Base-by-base conservation (phyloP, 2,113 vertebrate genomes). In the Cricetomys ansorgei region DNA sequence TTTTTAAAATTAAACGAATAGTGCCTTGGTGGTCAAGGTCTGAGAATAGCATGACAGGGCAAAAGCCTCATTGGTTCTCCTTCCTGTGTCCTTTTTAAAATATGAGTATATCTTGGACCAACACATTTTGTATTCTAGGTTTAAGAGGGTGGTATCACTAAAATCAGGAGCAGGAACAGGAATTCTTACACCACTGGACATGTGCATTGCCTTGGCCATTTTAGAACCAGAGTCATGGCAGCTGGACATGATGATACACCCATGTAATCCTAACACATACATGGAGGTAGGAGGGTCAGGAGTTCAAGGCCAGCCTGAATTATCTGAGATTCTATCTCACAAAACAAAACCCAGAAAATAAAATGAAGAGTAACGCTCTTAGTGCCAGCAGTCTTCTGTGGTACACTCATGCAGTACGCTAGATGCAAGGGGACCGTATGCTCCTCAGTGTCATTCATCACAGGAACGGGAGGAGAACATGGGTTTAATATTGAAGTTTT, bases 401-500 rank as follows among this genome's bases (percentile, higher is more conserved):
- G 43, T 64, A 81, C 70, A 15, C 34, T 89, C 85, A 79, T 5
- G 45, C 55, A 79, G 70, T 11, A 53, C 76, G 53, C 34, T 70
- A 15, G n/a, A 75, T 45, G 43, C 43, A 75, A 29, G 5, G 73
- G 31, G 6, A 48, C 43, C 15, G 27, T 48, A 48, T 76, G 73
- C 73, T 50, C 45, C 40, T 59, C 62, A 79, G 7, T 79, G 23
- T 93, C 34, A 65, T 57, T 37, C 76, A 37, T 65, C 86, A 69
- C 7, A 92, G 40, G 85, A 87, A 57, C 67, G 90, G 92, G 81
- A 65, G 94, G 57, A 90, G 57, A 90, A 96, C 86, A n/a, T 45
- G 7, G 25, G 55, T 21, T 79, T 55, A 79, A 55, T 80, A 53
- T 55, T 80, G 15, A 83, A 62, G 23, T 83, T 83, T 50, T 76